Percentiles rank a stretch among this genome's conserved stretches.
These are phyloP conservation scores for Hirtodrosophila confusa DNA, from an alignment of 2,888 invertebrate genomes.

Conservation along the genomic window DNA sequence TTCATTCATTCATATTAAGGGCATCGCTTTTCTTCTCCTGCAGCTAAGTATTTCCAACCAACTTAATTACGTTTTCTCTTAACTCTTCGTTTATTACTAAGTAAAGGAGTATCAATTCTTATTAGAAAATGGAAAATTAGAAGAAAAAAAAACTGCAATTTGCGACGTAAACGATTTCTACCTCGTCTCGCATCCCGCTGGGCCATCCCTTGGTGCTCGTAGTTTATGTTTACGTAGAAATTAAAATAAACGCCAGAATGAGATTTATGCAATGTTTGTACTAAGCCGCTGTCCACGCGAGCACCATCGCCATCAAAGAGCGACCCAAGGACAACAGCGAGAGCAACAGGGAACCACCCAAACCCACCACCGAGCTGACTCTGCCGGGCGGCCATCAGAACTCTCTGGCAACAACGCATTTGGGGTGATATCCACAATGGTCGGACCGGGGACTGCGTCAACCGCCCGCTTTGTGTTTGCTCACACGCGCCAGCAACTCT, in stretches of 20 bases:
- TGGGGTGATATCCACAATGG: conserved; percentile 81
- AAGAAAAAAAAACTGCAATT: conserved; percentile 30
- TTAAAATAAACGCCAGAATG: conserved; percentile 81
- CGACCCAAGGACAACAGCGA: conserved; percentile 30
- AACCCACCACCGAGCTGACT: conserved; percentile 50
- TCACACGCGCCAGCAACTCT: conserved; percentile 48
- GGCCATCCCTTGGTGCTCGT: conserved; percentile 69
- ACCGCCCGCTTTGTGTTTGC: conserved; percentile 58
- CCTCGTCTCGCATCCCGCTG: conserved; percentile 31
- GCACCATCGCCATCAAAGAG: conserved; percentile 35
- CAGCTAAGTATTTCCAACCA: neutral
- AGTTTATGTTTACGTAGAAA: conserved; percentile 81
- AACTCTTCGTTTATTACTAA: conserved; percentile 17
- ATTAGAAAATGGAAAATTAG: conserved; percentile 39
- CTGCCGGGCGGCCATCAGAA: conserved; percentile 37
- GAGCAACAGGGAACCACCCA: conserved; percentile 11
- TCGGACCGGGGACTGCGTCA: conserved; percentile 54
- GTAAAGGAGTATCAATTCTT: conserved; percentile 26
- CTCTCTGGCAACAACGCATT: conserved; percentile 56
- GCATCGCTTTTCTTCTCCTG: neutral
- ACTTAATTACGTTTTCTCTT: conserved; percentile 9
- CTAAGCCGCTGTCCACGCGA: conserved; percentile 73
- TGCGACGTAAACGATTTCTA: conserved; percentile 34
- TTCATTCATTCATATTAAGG: no score
- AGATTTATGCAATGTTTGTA: conserved; percentile 82